Percentiles rank a stretch among this genome's conserved stretches.
Evolutionary conservation across 2,888 invertebrate species (phyloP).

Genomic region (Cryptus viduatorius): DNA sequence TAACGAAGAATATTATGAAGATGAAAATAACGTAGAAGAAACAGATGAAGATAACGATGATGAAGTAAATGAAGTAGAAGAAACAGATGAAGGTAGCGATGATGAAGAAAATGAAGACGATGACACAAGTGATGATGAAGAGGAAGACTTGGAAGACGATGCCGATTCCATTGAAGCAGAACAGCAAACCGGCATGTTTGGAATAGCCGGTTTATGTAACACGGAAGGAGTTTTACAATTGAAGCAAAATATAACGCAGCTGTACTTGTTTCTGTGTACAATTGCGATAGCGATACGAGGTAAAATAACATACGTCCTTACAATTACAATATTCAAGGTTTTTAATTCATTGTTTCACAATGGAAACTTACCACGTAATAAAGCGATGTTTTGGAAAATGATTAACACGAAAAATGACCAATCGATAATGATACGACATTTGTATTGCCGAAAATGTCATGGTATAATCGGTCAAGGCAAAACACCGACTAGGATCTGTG

Average conservation of each 20-base stretch:
- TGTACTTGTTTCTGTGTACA: neutral
- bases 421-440: slow-evolving; percentile 7
- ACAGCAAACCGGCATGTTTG: no score
- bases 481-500: neutral
- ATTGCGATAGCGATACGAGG: neutral
- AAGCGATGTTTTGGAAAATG: slow-evolving; percentile 8
- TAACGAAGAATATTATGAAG: no score
- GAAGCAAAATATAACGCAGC: neutral
- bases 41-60: no score
- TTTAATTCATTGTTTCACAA: neutral
- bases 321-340: neutral
- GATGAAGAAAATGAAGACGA: no score
- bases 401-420: neutral
- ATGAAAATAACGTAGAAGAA: no score
- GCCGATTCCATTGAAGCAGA: no score
- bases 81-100: no score
- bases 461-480: neutral
- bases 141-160: no score
- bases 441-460: slow-evolving; percentile 7
- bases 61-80: no score
- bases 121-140: no score
- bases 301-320: neutral
- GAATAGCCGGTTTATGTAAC: no score
- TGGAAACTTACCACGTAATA: neutral
- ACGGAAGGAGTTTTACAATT: neutral